Conservation (phyloP, 1,140 invertebrate genomes). For the Camponotus pennsylvanicus region DNA sequence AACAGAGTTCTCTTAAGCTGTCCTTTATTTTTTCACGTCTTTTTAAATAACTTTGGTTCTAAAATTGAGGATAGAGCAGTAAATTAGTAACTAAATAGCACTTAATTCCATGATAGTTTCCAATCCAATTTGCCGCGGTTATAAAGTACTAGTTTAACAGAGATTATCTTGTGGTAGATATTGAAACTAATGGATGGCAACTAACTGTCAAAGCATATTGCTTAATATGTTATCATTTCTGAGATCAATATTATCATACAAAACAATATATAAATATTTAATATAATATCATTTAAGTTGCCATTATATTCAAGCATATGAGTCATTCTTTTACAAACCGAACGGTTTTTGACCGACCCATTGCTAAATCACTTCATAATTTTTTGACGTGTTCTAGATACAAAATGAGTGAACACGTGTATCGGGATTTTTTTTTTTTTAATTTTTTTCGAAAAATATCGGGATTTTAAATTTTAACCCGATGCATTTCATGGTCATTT, state of each 20-base stretch:
- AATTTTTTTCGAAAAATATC: too few species aligned
- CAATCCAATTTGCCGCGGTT: constrained; percentile 41
- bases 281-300: not conserved
- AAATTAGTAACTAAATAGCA: constrained; percentile 54
- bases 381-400: too few species aligned
- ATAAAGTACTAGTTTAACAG: constrained; percentile 21
- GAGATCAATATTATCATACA: not conserved
- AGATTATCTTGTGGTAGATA: constrained; percentile 48
- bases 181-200: constrained; percentile 6
- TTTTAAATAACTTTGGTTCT: not conserved
- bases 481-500: too few species aligned
- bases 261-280: not conserved
- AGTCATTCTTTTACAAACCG: too few species aligned
- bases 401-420: too few species aligned
- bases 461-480: too few species aligned
- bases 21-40: not conserved
- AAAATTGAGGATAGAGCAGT: constrained; percentile 44
- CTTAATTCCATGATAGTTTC: constrained; percentile 50
- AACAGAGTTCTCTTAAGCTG: not conserved
- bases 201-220: constrained; percentile 1
- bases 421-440: too few species aligned
- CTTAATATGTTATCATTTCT: not conserved
- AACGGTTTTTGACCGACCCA: too few species aligned
- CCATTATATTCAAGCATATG: not conserved
- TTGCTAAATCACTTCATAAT: too few species aligned